A percentile compares a stretch with the other conserved stretches of the same genome.
phyloP scores from a whole-genome alignment of 2,888 invertebrate genomes.

The Nemurella pictetii region DNA sequence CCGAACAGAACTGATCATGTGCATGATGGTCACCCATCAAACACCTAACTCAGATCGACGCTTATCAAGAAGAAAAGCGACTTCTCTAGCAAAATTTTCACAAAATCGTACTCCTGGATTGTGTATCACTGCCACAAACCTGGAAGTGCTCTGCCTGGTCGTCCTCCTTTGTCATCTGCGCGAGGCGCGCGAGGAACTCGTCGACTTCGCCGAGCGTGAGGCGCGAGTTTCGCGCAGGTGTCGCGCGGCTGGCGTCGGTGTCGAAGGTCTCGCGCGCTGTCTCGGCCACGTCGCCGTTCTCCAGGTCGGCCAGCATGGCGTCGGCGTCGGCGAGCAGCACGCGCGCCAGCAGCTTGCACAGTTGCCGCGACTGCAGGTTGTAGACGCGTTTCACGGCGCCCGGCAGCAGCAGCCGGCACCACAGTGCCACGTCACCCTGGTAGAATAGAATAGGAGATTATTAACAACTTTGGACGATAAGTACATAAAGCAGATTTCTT shows the following conservation, averaged over 20 bases:
- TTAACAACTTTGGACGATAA: too few species aligned
- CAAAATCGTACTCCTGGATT: too few species aligned
- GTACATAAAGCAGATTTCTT: too few species aligned
- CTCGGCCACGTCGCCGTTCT: slow-evolving; percentile 88
- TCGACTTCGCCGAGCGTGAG: slow-evolving; percentile 79
- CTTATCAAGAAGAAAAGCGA: too few species aligned
- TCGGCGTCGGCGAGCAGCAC: slow-evolving; percentile 73
- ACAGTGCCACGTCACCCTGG: slow-evolving; percentile 70
- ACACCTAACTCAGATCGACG: too few species aligned
- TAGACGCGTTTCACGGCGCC: slow-evolving; percentile 82
- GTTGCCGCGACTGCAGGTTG: slow-evolving; percentile 89
- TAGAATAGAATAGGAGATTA: too few species aligned
- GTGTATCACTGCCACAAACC: too few species aligned
- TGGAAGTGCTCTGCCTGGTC: slow-evolving; percentile 80
- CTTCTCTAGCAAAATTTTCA: too few species aligned
- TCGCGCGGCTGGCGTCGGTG: slow-evolving; percentile 58
- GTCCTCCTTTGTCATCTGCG: slow-evolving; percentile 80
- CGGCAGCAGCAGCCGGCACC: slow-evolving; percentile 83
- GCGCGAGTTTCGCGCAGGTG: slow-evolving; percentile 66
- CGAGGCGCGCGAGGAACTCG: slow-evolving; percentile 70
- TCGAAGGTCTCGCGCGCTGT: slow-evolving; percentile 80
- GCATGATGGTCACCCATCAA: too few species aligned
- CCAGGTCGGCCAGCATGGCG: slow-evolving; percentile 83
- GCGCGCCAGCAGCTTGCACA: slow-evolving; percentile 83
- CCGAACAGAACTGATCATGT: too few species aligned